Evolutionary conservation across 2,888 invertebrate species (phyloP).

Genomic region (Xanthia icteritia): DNA sequence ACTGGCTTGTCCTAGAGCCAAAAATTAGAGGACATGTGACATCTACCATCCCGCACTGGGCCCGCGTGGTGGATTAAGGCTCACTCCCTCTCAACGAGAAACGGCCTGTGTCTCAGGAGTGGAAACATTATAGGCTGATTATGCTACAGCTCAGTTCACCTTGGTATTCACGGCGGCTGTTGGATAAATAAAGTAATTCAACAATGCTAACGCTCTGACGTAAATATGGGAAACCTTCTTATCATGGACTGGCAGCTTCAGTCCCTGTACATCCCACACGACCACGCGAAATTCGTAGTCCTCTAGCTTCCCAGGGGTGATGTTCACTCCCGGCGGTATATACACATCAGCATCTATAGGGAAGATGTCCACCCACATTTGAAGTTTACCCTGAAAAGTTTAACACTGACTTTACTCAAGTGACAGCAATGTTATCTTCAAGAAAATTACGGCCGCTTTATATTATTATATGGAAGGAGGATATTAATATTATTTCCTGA

Average conservation of each 20-base stretch:
- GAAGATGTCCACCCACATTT: constrained; percentile 97
- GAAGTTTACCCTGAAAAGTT: constrained; percentile 94
- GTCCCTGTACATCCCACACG: constrained; percentile 92
- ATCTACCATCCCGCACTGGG: no score
- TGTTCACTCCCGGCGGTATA: constrained; percentile 93
- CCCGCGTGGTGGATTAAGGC: no score
- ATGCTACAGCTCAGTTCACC: no score
- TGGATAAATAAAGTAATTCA: not conserved
- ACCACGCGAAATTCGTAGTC: constrained; percentile 93
- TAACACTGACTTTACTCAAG: not conserved
- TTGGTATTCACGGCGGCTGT: no score
- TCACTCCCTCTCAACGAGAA: no score
- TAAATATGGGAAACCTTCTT: constrained; percentile 94
- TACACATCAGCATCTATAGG: constrained; percentile 89
- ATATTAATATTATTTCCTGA: not conserved
- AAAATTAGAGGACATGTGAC: no score
- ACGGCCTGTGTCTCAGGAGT: no score
- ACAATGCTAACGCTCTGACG: constrained; percentile 91
- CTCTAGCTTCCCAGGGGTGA: constrained; percentile 93
- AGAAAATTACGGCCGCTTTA: not conserved
- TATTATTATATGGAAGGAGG: not conserved
- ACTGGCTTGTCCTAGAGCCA: no score
- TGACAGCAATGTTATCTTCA: not conserved
- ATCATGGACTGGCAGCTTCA: constrained; percentile 91
- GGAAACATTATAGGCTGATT: no score